phyloP scores from a whole-genome alignment of 2,888 invertebrate species.

The Pachydiplax longipennis region DNA sequence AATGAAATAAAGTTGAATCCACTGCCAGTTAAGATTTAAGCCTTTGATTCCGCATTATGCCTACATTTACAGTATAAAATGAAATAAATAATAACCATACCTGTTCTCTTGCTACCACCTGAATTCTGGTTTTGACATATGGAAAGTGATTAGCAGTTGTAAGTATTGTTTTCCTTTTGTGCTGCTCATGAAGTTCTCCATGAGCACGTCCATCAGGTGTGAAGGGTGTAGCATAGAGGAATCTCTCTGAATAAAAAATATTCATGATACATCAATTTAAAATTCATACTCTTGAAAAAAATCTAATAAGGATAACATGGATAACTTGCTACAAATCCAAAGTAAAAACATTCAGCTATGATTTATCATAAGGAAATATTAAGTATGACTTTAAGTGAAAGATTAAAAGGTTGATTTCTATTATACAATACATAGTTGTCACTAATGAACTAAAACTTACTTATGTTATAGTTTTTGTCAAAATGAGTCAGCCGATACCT shows the following conservation, averaged over 20 bases:
- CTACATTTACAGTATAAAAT: too few relatives aligned
- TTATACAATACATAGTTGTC: too few relatives aligned
- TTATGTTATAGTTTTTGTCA: slow-evolving; percentile 92
- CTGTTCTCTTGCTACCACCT: slow-evolving; percentile 81
- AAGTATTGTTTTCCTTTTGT: slow-evolving; percentile 94
- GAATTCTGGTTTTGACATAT: slow-evolving; percentile 94
- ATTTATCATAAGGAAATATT: too few relatives aligned
- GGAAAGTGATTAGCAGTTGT: slow-evolving; percentile 95
- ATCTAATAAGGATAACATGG: too few relatives aligned
- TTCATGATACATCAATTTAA: background rate
- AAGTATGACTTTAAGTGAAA: too few relatives aligned
- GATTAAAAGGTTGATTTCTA: too few relatives aligned
- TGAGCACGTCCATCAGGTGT: slow-evolving; percentile 94
- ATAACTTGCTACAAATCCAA: too few relatives aligned
- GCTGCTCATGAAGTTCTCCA: slow-evolving; percentile 94
- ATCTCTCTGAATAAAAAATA: slow-evolving; percentile 72
- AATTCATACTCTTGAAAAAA: too few relatives aligned
- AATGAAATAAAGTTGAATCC: too few relatives aligned
- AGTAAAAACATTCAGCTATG: too few relatives aligned
- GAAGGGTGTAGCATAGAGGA: slow-evolving; percentile 97
- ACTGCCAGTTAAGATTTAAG: background rate
- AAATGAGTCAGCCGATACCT: slow-evolving; percentile 87
- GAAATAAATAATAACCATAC: slow-evolving; percentile 52
- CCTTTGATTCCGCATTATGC: background rate
- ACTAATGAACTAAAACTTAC: slow-evolving; percentile 65